Percentiles rank a stretch among this genome's conserved stretches.
Conservation (phyloP, 2,113 vertebrate species). For the Camelus bactrianus region DNA sequence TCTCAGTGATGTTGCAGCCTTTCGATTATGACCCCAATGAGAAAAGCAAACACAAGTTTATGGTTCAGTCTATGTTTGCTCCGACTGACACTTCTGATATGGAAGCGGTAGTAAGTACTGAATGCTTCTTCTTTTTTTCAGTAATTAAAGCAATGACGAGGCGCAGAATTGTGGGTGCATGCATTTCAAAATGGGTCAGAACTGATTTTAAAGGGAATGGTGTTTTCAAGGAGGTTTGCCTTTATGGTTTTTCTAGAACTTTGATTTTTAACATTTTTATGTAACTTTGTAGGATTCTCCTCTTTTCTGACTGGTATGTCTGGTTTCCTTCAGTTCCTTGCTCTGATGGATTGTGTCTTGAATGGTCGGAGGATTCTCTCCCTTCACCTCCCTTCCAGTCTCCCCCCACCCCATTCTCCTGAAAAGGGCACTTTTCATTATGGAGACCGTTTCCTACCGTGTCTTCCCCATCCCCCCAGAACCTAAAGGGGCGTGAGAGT, state of each 20-base stretch:
- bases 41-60: constrained; percentile 99
- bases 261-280: not conserved
- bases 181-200: not conserved
- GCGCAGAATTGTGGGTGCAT: constrained; percentile 58
- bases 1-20: constrained; percentile 99
- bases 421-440: not conserved
- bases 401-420: too few relatives aligned
- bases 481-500: not conserved
- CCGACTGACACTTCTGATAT: constrained; percentile 98
- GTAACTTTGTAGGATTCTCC: not conserved
- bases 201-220: not conserved
- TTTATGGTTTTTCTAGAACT: not conserved
- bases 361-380: not conserved
- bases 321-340: not conserved
- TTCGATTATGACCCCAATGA: constrained; percentile 99
- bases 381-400: not conserved
- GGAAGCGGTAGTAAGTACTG: constrained; percentile 97
- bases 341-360: not conserved
- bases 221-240: not conserved
- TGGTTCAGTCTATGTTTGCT: constrained; percentile 99
- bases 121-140: constrained; percentile 56
- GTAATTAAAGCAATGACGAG: not conserved
- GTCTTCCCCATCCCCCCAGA: not conserved
- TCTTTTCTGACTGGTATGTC: not conserved
- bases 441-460: not conserved